Conservation (phyloP, 2,797 vertebrate genomes). For the Danio aesculapii region DNA sequence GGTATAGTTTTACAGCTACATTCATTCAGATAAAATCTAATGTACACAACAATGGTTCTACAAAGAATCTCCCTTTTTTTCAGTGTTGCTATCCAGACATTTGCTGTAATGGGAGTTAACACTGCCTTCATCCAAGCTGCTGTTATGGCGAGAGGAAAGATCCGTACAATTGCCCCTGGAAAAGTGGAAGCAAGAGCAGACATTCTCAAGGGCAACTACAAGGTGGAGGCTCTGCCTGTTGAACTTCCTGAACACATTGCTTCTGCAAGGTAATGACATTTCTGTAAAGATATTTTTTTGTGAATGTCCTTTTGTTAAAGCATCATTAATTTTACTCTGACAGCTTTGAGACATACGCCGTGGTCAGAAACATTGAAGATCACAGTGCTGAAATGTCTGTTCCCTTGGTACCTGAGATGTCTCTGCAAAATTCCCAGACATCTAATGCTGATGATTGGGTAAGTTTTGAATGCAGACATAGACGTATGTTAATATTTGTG, state of each 20-base stretch:
- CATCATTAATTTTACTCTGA: slow-evolving; percentile 53
- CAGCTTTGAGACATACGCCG: slow-evolving; percentile 81
- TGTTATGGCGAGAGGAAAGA: slow-evolving; percentile 71
- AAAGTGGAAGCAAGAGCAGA: slow-evolving; percentile 73
- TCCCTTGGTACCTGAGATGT: slow-evolving; percentile 72
- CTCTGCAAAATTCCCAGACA: slow-evolving; percentile 50
- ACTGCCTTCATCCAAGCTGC: slow-evolving; percentile 78
- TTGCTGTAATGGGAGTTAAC: slow-evolving; percentile 82
- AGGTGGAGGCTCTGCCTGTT: slow-evolving; percentile 78
- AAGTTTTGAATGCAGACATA: slow-evolving; percentile 67
- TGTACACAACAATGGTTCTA: not conserved
- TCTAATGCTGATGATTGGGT: slow-evolving; percentile 68
- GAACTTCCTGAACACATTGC: slow-evolving; percentile 75
- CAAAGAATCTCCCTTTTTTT: slow-evolving; percentile 39
- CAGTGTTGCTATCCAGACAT: slow-evolving; percentile 79
- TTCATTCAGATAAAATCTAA: not conserved
- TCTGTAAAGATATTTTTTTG: not conserved
- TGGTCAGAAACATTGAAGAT: slow-evolving; percentile 82
- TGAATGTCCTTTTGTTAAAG: not conserved
- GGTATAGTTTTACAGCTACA: slow-evolving; percentile 57
- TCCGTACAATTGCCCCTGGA: slow-evolving; percentile 70
- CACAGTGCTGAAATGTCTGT: slow-evolving; percentile 70
- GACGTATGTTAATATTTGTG: slow-evolving; percentile 26
- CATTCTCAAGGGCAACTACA: slow-evolving; percentile 77
- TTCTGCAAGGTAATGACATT: slow-evolving; percentile 66